Conservation (phyloP, 1,140 invertebrate species). For the Amphibalanus amphitrite region DNA sequence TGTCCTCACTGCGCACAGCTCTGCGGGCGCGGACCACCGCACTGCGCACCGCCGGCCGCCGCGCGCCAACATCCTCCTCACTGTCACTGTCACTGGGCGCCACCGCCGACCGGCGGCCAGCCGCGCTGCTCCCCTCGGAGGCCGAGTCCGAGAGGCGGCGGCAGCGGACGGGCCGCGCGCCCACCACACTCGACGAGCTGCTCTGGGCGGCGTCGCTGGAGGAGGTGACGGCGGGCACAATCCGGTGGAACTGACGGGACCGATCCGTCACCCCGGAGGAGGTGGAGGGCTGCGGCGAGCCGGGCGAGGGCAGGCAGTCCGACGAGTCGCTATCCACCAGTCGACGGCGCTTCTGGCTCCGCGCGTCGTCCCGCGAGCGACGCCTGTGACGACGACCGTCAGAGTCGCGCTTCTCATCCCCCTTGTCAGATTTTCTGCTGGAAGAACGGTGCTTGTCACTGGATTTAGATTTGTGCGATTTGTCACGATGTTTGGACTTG, state of each 20-base stretch:
- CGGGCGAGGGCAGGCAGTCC: too few relatives aligned
- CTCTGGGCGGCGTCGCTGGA: neutral
- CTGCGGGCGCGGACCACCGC: neutral
- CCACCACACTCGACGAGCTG: neutral
- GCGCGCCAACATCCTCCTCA: neutral
- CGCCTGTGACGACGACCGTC: too few relatives aligned
- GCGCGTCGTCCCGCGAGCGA: too few relatives aligned
- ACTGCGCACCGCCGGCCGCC: neutral
- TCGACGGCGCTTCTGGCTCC: neutral
- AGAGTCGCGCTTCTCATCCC: neutral
- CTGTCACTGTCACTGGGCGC: neutral
- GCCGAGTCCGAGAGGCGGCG: neutral
- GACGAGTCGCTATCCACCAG: neutral
- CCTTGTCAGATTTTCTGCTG: neutral
- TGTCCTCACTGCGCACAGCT: neutral
- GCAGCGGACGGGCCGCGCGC: neutral
- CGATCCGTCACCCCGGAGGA: neutral
- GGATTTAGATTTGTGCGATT: too few relatives aligned
- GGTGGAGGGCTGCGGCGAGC: neutral
- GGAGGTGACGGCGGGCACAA: neutral
- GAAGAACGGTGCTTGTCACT: neutral
- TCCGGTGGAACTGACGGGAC: neutral
- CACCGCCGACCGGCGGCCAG: too few relatives aligned
- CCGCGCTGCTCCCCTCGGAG: too few relatives aligned
- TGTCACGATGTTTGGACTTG: too few relatives aligned